Percentiles rank a stretch among this genome's conserved stretches.
phyloP scores from a whole-genome alignment of 2,888 invertebrate genomes.

The Pegoplata infirma region DNA sequence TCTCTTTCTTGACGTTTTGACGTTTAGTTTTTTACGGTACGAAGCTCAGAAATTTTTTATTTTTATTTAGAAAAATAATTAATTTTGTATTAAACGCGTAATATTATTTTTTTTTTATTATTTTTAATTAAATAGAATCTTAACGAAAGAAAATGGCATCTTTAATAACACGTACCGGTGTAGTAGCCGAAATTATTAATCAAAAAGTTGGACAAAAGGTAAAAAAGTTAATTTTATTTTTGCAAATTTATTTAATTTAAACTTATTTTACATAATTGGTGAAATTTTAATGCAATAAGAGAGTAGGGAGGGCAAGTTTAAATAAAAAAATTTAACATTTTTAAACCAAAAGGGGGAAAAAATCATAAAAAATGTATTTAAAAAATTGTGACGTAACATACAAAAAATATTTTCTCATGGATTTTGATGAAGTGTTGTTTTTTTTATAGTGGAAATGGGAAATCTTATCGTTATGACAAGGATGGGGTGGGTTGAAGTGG shows the following conservation, averaged over 20 bases:
- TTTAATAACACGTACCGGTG: slow-evolving; percentile 85
- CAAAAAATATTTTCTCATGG: slow-evolving; percentile 32
- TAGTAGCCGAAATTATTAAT: slow-evolving; percentile 84
- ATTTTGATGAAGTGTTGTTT: slow-evolving; percentile 11
- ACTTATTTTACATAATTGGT: slow-evolving; percentile 73
- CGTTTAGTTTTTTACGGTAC: slow-evolving; percentile 59
- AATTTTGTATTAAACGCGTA: slow-evolving; percentile 23
- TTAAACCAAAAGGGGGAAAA: slow-evolving; percentile 58
- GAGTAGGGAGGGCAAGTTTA: slow-evolving; percentile 39
- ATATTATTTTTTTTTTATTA: slow-evolving; percentile 32
- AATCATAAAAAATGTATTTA: neutral
- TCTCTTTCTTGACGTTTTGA: too few relatives aligned
- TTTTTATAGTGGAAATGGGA: neutral
- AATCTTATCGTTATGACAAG: neutral
- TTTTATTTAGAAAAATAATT: slow-evolving; percentile 23
- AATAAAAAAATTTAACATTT: slow-evolving; percentile 37
- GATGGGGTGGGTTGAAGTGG: slow-evolving; percentile 3
- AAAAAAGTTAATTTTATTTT: slow-evolving; percentile 70
- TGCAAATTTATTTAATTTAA: slow-evolving; percentile 31
- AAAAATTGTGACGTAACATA: slow-evolving; percentile 55
- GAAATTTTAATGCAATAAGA: slow-evolving; percentile 26
- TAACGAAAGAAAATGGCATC: slow-evolving; percentile 83
- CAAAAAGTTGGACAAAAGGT: slow-evolving; percentile 87
- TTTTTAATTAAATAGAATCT: slow-evolving; percentile 37
- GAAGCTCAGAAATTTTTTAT: slow-evolving; percentile 28